Conservation (phyloP, 2,797 vertebrate species). For the Lepilemur ruficaudatus region DNA sequence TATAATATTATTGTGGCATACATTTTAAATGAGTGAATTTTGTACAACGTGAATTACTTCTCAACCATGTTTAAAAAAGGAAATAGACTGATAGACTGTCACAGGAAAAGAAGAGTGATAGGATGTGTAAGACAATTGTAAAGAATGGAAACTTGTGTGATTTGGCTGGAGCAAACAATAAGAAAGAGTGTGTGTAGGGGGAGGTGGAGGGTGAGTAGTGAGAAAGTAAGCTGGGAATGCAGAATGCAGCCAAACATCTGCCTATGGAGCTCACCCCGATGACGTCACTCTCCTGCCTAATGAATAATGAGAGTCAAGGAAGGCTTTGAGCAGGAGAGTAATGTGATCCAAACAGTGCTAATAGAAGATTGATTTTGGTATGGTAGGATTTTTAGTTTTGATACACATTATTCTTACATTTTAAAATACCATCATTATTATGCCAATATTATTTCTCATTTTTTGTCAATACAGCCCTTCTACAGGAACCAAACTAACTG, state of each 20-base stretch:
- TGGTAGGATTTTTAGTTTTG: neutral
- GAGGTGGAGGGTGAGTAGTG: too few relatives aligned
- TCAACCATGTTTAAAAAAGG: neutral
- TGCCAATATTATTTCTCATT: slow-evolving; percentile 22
- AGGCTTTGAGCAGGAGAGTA: neutral
- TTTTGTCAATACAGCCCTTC: neutral
- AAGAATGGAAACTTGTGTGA: neutral
- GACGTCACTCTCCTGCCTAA: neutral
- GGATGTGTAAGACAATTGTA: neutral
- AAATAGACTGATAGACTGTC: neutral
- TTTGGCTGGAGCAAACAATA: neutral
- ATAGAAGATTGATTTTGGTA: neutral
- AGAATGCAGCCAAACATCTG: neutral
- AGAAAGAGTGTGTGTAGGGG: neutral
- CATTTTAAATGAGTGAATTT: neutral
- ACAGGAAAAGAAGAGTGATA: neutral
- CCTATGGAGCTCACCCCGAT: neutral
- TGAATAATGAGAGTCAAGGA: neutral
- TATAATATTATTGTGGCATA: neutral
- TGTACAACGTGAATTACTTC: neutral
- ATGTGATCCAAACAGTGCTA: neutral
- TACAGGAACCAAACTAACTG: neutral
- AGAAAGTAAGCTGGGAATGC: neutral
- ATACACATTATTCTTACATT: slow-evolving; percentile 8
- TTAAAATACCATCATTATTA: slow-evolving; percentile 40